Base-by-base conservation (phyloP, 2,113 vertebrate genomes). In the Coreoperca whiteheadi region DNA sequence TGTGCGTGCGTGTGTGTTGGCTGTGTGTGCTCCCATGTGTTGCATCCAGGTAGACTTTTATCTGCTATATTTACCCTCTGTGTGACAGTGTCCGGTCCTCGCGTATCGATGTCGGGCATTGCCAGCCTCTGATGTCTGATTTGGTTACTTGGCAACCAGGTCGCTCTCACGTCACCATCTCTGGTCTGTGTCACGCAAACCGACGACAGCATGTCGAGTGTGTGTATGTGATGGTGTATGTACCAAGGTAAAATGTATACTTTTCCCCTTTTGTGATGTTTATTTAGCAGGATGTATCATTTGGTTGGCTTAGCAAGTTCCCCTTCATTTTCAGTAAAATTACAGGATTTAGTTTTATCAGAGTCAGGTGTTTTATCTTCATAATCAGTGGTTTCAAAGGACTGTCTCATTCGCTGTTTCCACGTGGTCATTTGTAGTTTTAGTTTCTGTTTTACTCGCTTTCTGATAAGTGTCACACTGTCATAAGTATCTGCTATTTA, bases 91-190 rank as follows among this genome's bases (percentile, higher is more conserved):
- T 76, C 59, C 54, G 12, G 65, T 75, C 59, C 18, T 32, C 25
- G 65, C 56, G 59, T 74, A 73, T 86, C 32, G 9, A 70, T 90
- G 72, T 81, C 72, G 69, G 54, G 18, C 57, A 4, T 34, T 34
- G 10, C 56, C 15, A 2, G 79, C 15, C 53, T 76, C 70, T 80
- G 75, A 80, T 74, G 74, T 57, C 72, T 74, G 81, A 86, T 83
- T 75, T 41, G 48, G 85, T 89, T 90, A 84, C 89, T 71, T 65
- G 81, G 83, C 77, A 83, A 89, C 77, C 51, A 53, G 82, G 72
- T 77, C 15, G 20, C 37, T 67, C 20, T 77, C 53, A 48, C 69
- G 70, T 78, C 79, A 60, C 70, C 20, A 16, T 37, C 56, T 66
- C 77, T 30, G 61, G 21, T 64, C 21, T 51, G 48, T 74, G 32